A percentile compares a stretch with the other conserved stretches of the same genome.
phyloP scores from a whole-genome alignment of 2,797 vertebrate species.

The Tapera naevia region DNA sequence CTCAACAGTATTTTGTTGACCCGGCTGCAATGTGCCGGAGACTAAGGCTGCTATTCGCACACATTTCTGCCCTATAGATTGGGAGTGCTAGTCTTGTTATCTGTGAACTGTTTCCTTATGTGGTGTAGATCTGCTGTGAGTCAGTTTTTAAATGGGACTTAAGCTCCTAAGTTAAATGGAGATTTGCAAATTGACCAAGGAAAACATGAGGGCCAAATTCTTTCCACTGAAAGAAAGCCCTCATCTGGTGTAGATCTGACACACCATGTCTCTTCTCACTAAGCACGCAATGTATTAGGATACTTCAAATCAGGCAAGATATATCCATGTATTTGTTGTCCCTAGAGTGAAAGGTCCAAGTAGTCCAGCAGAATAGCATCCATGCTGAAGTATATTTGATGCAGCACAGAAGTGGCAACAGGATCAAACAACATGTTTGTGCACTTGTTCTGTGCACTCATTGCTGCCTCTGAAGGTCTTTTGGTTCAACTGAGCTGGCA shows the following conservation, averaged over 20 bases:
- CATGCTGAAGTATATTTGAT: background rate
- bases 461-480: background rate
- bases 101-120: background rate
- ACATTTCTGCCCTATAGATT: fast-evolving
- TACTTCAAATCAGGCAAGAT: background rate
- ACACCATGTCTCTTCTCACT: background rate
- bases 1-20: background rate
- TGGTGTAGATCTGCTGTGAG: background rate
- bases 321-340: background rate
- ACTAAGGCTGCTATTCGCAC: background rate
- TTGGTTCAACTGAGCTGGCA: background rate
- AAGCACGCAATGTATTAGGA: background rate
- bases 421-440: background rate
- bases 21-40: background rate
- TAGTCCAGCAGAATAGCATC: background rate
- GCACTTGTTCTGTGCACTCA: background rate
- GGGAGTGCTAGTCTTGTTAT: background rate
- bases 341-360: background rate
- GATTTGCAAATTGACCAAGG: background rate
- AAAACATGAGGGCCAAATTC: background rate
- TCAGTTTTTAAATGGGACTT: background rate
- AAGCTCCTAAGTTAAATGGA: background rate
- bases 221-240: background rate
- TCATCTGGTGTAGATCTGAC: background rate
- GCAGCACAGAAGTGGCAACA: background rate